phyloP scores from a whole-genome alignment of 2,113 vertebrate genomes.

The Phainopepla nitens region DNA sequence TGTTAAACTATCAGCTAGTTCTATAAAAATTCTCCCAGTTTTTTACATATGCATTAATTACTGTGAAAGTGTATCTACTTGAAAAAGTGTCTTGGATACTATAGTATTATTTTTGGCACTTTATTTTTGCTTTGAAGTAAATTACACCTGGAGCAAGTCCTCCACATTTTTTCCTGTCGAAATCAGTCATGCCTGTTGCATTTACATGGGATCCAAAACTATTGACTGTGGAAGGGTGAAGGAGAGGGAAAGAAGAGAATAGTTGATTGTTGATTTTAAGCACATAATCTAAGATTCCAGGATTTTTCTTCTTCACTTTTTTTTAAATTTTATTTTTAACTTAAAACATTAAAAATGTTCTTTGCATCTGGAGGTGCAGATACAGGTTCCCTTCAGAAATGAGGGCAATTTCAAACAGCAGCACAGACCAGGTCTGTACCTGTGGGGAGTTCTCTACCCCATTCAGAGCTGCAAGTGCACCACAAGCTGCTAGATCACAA shows the following conservation, averaged over 20 bases:
- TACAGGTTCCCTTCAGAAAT: neutral
- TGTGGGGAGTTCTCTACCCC: neutral
- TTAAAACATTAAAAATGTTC: neutral
- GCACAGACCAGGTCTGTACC: neutral
- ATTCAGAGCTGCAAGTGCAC: neutral
- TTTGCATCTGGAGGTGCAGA: neutral
- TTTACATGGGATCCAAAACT: neutral
- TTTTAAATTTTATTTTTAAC: neutral
- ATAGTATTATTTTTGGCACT: neutral
- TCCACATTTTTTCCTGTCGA: neutral
- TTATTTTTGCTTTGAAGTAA: slow-evolving; percentile 19
- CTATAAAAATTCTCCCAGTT: neutral
- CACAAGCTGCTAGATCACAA: neutral
- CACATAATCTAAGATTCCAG: neutral
- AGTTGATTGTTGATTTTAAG: neutral
- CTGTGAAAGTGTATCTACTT: neutral
- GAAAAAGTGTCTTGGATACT: neutral
- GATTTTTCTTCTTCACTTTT: neutral
- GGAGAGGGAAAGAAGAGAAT: neutral
- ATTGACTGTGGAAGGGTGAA: neutral
- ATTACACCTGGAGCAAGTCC: neutral
- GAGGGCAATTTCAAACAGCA: neutral
- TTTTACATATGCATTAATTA: neutral
- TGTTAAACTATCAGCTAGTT: neutral
- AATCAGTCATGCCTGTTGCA: neutral